Evolutionary conservation across 2,113 vertebrate genomes (phyloP).

Genomic region (Elaphurus davidianus): DNA sequence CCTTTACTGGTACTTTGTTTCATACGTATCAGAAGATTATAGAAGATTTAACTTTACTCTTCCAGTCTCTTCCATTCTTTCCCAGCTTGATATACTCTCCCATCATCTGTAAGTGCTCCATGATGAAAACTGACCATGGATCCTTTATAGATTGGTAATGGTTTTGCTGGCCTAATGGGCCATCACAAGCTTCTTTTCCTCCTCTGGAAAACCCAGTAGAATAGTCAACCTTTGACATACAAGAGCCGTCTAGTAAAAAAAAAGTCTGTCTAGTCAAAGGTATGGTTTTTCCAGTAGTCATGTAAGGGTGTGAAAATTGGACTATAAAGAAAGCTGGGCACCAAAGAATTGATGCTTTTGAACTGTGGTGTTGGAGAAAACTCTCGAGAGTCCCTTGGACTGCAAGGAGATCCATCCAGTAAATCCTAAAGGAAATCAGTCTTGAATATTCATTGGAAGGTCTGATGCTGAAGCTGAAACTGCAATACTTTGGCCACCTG

Average conservation of each 20-base stretch:
- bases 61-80: background rate
- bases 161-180: background rate
- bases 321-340: background rate
- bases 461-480: background rate
- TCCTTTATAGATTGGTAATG: background rate
- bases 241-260: background rate
- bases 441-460: background rate
- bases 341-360: background rate
- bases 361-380: background rate
- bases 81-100: background rate
- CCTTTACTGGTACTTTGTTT: background rate
- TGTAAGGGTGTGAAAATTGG: background rate
- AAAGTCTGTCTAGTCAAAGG: rapidly evolving
- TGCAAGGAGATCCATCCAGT: background rate
- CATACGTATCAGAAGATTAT: background rate
- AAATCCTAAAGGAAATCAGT: background rate
- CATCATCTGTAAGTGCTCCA: background rate
- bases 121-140: background rate
- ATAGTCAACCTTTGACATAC: background rate
- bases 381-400: background rate
- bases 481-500: background rate
- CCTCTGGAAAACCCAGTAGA: background rate
- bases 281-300: background rate
- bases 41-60: background rate
- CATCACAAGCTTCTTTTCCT: background rate